These are phyloP conservation scores for Hyles lineata DNA, from an alignment of 2,888 invertebrate genomes.

Conservation along the genomic window DNA sequence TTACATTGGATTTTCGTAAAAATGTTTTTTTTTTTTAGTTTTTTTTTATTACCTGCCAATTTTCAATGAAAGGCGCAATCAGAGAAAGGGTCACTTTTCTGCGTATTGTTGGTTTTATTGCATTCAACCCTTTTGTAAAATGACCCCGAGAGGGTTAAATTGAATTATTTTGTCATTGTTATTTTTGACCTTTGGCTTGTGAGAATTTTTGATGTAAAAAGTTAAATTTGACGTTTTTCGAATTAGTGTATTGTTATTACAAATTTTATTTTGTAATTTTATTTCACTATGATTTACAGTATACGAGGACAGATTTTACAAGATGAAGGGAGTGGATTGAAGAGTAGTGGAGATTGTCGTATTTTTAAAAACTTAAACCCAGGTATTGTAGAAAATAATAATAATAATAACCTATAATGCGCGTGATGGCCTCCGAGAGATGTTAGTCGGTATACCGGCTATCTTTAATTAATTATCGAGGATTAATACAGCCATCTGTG, in stretches of 20 bases:
- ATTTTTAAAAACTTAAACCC: too few relatives aligned
- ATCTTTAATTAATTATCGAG: too few relatives aligned
- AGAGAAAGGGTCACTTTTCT: conserved; percentile 25
- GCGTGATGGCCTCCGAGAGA: too few relatives aligned
- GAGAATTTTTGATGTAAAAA: background rate
- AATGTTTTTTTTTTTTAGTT: background rate
- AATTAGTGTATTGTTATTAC: background rate
- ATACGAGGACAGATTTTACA: too few relatives aligned
- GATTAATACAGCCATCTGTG: too few relatives aligned
- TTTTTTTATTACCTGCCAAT: conserved; percentile 21
- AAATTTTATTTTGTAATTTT: background rate
- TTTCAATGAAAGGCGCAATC: conserved; percentile 22
- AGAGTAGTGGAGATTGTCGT: too few relatives aligned
- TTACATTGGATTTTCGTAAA: conserved; percentile 12
- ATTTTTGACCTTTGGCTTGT: conserved; percentile 22
- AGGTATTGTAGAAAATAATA: too few relatives aligned
- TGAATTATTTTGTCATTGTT: conserved; percentile 16
- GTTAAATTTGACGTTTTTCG: background rate
- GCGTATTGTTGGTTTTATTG: conserved; percentile 8
- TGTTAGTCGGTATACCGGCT: too few relatives aligned
- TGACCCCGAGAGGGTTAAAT: conserved; percentile 20
- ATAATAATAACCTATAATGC: too few relatives aligned
- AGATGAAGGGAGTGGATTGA: too few relatives aligned
- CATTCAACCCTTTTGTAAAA: conserved; percentile 14
- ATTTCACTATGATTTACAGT: background rate